These are phyloP conservation scores for Scatophagus argus DNA, from an alignment of 2,113 vertebrate genomes.

Conservation along the genomic window DNA sequence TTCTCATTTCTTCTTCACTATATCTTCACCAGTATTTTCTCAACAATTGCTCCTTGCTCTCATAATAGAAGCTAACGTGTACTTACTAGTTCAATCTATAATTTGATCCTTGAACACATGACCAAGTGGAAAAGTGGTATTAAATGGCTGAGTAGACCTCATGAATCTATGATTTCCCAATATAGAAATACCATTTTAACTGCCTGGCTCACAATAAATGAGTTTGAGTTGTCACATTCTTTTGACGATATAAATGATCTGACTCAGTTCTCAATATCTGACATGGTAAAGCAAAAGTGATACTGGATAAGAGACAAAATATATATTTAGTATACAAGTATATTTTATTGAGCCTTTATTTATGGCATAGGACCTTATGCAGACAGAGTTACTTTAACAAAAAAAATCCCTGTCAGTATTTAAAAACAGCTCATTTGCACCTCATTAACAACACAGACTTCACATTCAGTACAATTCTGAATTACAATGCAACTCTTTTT, in stretches of 20 bases:
- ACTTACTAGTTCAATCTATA: background rate
- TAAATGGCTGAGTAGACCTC: too few relatives aligned
- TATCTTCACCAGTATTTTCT: too few relatives aligned
- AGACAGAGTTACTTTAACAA: background rate
- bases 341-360: constrained; percentile 17
- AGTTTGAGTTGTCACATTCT: background rate
- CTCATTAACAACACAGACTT: background rate
- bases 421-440: background rate
- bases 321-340: background rate
- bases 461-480: constrained; percentile 1
- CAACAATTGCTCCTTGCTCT: too few relatives aligned
- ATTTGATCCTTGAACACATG: background rate
- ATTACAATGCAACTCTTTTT: background rate
- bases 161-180: too few relatives aligned
- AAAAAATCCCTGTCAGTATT: background rate
- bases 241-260: background rate
- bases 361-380: background rate
- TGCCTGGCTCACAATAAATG: background rate
- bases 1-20: too few relatives aligned
- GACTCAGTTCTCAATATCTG: background rate
- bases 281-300: background rate
- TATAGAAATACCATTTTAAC: background rate
- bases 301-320: background rate
- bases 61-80: too few relatives aligned
- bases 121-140: background rate